A percentile compares a stretch with the other conserved stretches of the same genome.
These are phyloP conservation scores for Balaeniceps rex DNA, from an alignment of 2,113 vertebrate genomes.

Conservation along the genomic window DNA sequence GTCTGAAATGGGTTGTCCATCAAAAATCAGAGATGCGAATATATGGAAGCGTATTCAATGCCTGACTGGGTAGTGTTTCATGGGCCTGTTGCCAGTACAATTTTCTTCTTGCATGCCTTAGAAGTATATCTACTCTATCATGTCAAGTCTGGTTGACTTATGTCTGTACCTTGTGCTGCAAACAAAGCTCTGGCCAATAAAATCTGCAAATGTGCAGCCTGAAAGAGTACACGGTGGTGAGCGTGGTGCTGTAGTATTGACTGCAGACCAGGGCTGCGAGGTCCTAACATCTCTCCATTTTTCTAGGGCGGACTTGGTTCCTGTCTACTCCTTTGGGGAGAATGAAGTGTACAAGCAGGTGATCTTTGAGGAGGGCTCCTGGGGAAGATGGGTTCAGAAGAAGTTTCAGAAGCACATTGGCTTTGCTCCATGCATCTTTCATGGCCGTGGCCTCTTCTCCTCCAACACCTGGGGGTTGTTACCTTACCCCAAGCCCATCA, in stretches of 20 bases:
- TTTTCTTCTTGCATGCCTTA: neutral
- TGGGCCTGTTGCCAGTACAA: neutral
- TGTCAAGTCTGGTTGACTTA: neutral
- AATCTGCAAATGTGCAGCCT: neutral
- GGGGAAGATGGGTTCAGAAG: constrained; percentile 83
- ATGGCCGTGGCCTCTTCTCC: constrained; percentile 91
- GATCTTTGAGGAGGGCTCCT: constrained; percentile 88
- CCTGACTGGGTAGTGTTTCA: neutral
- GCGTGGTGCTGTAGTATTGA: neutral
- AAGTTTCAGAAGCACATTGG: constrained; percentile 92
- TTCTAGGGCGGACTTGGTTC: constrained; percentile 90
- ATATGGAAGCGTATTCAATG: neutral
- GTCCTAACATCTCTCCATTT: neutral
- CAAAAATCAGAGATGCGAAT: neutral
- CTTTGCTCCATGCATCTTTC: constrained; percentile 93
- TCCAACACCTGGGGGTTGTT: constrained; percentile 86
- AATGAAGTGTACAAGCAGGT: constrained; percentile 93
- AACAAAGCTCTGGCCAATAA: neutral
- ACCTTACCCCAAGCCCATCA: constrained; percentile 91
- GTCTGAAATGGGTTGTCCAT: neutral
- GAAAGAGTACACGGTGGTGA: neutral
- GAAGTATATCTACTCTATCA: accelerated
- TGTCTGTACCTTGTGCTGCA: neutral
- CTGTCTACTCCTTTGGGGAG: constrained; percentile 93
- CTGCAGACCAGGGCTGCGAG: accelerated